phyloP scores from a whole-genome alignment of 2,797 vertebrate species.

The Tragopan temminckii region DNA sequence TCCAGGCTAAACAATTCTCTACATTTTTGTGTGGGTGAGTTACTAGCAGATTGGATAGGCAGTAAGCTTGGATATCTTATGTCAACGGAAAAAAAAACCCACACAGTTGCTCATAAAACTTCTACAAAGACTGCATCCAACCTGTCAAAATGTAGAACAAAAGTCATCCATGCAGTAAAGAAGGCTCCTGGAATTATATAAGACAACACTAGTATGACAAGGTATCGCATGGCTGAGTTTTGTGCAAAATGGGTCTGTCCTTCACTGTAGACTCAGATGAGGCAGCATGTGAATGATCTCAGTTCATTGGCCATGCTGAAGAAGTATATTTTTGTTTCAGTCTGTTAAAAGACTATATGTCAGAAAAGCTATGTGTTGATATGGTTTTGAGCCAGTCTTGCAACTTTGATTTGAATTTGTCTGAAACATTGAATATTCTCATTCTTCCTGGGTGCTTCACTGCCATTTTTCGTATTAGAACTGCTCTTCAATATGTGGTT shows the following conservation, averaged over 20 bases:
- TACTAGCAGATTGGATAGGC: background rate
- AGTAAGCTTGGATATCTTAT: background rate
- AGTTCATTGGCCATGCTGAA: background rate
- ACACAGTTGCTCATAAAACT: background rate
- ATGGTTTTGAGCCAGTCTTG: background rate
- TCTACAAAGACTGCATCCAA: background rate
- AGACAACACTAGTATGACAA: background rate
- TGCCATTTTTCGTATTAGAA: background rate
- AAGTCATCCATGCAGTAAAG: background rate
- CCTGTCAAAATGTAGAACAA: background rate
- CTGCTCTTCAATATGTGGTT: background rate
- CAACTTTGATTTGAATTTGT: background rate
- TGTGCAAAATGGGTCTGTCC: background rate
- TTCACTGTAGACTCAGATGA: background rate
- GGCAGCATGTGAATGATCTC: background rate
- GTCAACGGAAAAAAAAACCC: background rate
- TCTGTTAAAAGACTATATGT: background rate
- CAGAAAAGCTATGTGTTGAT: background rate
- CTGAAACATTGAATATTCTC: background rate
- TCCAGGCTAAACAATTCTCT: too few relatives aligned
- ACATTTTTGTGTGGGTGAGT: background rate
- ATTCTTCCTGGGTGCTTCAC: background rate
- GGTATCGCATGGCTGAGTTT: background rate
- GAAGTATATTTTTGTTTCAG: background rate
- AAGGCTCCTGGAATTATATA: too few relatives aligned